These are phyloP conservation scores for Oreochromis niloticus DNA, from an alignment of 2,113 vertebrate species.

Conservation along the genomic window DNA sequence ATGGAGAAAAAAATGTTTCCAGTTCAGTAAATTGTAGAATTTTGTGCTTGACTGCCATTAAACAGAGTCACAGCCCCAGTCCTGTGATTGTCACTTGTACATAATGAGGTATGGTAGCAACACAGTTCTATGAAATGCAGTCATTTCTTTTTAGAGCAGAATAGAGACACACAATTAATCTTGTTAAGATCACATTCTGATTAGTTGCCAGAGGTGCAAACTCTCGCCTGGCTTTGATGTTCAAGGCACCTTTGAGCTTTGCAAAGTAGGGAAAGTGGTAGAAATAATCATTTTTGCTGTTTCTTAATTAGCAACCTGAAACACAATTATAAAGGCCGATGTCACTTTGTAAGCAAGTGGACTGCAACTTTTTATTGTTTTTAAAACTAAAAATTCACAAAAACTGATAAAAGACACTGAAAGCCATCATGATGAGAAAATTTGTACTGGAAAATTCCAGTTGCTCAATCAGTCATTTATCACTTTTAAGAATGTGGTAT, in stretches of 20 bases:
- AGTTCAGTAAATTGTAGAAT: not conserved
- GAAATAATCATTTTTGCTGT: not conserved
- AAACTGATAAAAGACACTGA: not conserved
- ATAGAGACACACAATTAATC: not conserved
- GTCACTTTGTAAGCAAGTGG: not conserved
- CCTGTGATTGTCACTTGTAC: not conserved
- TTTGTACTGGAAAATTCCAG: not conserved
- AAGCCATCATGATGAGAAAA: not conserved
- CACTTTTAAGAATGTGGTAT: not conserved
- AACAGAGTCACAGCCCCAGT: not conserved
- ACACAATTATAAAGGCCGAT: not conserved
- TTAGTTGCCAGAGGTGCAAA: not conserved
- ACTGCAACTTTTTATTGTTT: not conserved
- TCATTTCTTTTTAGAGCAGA: not conserved
- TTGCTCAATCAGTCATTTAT: not conserved
- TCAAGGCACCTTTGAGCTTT: not conserved
- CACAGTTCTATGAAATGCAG: not conserved
- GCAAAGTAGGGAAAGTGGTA: not conserved
- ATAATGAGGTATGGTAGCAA: not conserved
- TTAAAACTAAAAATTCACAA: not conserved
- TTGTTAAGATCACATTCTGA: not conserved
- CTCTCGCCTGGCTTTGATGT: not conserved
- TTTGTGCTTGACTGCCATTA: not conserved
- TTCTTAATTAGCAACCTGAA: not conserved
- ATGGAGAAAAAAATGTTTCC: not conserved